Conservation (phyloP, 1,140 invertebrate genomes). For the Physella acuta region DNA sequence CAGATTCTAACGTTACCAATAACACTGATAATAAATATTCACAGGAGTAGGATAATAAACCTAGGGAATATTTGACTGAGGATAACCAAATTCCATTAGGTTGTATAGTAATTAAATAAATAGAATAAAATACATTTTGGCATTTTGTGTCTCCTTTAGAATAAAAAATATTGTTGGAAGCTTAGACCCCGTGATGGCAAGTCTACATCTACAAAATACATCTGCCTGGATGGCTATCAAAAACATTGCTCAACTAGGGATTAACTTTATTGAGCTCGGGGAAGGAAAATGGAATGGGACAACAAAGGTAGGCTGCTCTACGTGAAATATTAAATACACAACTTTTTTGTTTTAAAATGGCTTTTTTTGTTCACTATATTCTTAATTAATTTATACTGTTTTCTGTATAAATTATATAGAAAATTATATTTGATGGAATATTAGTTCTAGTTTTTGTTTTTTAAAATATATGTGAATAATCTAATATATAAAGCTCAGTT, state of each 20-base stretch:
- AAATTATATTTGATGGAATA: too few species aligned
- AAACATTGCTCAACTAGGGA: background rate
- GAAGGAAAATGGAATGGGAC: conserved; percentile 20
- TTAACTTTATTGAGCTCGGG: conserved; percentile 6
- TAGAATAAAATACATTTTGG: background rate
- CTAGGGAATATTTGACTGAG: background rate
- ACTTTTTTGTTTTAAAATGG: too few species aligned
- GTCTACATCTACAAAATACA: conserved; percentile 8
- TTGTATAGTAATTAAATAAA: background rate
- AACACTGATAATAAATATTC: background rate
- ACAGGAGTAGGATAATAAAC: background rate
- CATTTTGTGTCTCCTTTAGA: background rate
- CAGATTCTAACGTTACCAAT: background rate
- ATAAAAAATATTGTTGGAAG: conserved; percentile 15
- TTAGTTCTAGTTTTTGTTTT: too few species aligned
- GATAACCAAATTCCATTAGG: background rate
- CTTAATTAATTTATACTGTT: too few species aligned
- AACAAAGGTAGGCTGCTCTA: conserved; percentile 3
- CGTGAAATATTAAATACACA: too few species aligned
- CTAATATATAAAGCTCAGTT: too few species aligned
- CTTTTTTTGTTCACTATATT: too few species aligned
- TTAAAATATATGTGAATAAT: too few species aligned
- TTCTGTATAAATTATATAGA: too few species aligned
- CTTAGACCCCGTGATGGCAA: conserved; percentile 26
- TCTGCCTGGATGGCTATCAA: conserved; percentile 23